Evolutionary conservation across 2,113 vertebrate species (phyloP).

Genomic region (Apodemus sylvaticus): DNA sequence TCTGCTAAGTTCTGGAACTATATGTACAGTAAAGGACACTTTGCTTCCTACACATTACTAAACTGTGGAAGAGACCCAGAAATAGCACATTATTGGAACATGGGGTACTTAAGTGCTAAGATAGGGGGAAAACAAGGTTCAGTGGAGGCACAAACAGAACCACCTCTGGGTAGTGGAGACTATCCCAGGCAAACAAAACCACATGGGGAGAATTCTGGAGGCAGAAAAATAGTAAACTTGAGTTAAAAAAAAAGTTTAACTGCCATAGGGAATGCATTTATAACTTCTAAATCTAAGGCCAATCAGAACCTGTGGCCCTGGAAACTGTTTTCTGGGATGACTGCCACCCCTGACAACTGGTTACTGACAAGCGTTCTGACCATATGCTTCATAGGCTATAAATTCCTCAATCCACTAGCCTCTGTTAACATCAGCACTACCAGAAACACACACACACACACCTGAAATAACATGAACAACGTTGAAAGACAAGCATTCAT

Average conservation of each 20-base stretch:
- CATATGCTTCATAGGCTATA: not conserved
- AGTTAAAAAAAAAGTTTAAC: not conserved
- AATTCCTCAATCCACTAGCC: not conserved
- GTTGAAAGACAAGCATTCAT: conserved; percentile 2
- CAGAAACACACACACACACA: not conserved
- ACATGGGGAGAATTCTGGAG: not conserved
- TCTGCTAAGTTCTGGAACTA: not conserved
- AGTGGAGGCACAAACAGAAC: not conserved
- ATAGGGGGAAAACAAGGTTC: not conserved
- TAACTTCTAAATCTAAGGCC: not conserved
- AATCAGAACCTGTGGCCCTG: not conserved
- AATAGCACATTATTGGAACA: not conserved
- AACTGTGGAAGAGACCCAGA: not conserved
- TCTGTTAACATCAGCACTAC: not conserved
- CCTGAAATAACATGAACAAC: not conserved
- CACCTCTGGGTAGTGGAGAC: not conserved
- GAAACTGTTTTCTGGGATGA: conserved; percentile 20
- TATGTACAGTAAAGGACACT: not conserved
- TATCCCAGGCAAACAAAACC: not conserved
- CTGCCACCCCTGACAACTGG: not conserved
- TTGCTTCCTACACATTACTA: not conserved
- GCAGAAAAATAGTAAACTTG: not conserved
- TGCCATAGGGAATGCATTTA: not conserved
- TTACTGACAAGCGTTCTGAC: not conserved
- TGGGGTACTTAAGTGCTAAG: not conserved